Conservation (phyloP, 1,140 invertebrate species). For the Aphidius ervi region DNA sequence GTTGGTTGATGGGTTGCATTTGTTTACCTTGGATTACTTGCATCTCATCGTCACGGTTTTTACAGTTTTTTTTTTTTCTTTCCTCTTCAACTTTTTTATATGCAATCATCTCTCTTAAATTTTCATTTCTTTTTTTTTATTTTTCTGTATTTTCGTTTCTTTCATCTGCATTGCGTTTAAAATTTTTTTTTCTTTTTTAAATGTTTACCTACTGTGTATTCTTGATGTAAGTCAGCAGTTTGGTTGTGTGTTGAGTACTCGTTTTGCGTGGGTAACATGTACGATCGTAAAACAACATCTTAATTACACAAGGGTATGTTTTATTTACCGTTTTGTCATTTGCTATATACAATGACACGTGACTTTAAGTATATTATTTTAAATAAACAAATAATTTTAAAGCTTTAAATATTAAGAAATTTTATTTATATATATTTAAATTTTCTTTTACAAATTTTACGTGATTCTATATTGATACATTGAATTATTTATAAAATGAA, state of each 20-base stretch:
- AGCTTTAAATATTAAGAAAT: no score
- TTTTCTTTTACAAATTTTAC: no score
- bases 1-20: not conserved
- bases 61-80: not conserved
- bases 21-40: constrained; percentile 24
- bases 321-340: constrained; percentile 21
- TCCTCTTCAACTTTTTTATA: not conserved
- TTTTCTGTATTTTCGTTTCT: constrained; percentile 11
- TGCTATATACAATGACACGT: not conserved
- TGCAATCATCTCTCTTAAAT: not conserved
- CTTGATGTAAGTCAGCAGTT: constrained; percentile 13
- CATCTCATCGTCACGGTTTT: constrained; percentile 23
- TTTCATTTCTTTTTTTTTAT: not conserved
- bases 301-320: constrained; percentile 43
- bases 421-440: no score
- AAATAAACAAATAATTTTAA: not conserved
- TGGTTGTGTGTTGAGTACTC: constrained; percentile 3
- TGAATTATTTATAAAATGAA: no score
- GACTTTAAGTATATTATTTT: no score
- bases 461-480: no score
- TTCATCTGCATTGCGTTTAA: constrained; percentile 6
- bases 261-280: not conserved
- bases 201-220: constrained; percentile 2
- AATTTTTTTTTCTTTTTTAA: constrained; percentile 10
- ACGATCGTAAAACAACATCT: constrained; percentile 43